These are phyloP conservation scores for Drepanosiphum platanoidis DNA, from an alignment of 2,888 invertebrate genomes.

Conservation along the genomic window DNA sequence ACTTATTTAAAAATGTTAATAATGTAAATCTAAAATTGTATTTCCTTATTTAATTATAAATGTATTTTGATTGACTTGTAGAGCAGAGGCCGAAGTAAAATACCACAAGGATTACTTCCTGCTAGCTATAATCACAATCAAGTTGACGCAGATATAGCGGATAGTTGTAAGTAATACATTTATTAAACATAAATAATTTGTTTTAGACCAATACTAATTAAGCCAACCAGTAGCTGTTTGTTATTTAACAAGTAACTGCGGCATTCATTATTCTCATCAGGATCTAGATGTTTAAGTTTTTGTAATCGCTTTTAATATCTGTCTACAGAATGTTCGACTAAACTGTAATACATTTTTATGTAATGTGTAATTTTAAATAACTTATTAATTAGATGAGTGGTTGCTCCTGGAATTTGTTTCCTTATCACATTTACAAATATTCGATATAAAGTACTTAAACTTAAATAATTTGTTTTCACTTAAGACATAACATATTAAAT, in stretches of 20 bases:
- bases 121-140: slow-evolving; percentile 28
- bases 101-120: slow-evolving; percentile 33
- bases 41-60: slow-evolving; percentile 18
- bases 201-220: background rate
- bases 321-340: background rate
- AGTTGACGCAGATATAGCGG: slow-evolving; percentile 35
- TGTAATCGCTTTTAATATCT: background rate
- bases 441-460: no score
- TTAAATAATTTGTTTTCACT: no score
- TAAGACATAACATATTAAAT: no score
- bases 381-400: no score
- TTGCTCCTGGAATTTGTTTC: no score
- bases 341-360: background rate
- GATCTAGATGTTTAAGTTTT: background rate
- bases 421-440: no score
- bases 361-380: background rate
- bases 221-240: no score
- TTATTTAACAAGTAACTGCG: no score
- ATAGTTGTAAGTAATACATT: slow-evolving; percentile 38
- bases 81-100: slow-evolving; percentile 51
- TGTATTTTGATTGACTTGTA: slow-evolving; percentile 34
- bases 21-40: no score
- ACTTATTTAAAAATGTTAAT: background rate
- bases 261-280: background rate
- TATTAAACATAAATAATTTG: background rate